Percentiles rank a stretch among this genome's conserved stretches.
Evolutionary conservation across 2,113 vertebrate genomes (phyloP).

Genomic region (Hippocampus zosterae): DNA sequence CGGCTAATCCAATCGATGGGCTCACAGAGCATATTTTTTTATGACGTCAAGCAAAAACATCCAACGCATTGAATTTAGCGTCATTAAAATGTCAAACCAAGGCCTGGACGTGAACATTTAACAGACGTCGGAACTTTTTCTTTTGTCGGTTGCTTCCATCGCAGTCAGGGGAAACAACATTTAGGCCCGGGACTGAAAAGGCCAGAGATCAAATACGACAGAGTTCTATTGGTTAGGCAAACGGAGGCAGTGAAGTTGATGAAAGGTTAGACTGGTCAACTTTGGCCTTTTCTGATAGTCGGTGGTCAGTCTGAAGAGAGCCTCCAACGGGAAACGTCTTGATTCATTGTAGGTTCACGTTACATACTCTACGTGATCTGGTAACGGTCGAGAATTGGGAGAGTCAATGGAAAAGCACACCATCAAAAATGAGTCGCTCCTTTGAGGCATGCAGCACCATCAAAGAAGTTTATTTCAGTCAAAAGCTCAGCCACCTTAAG

Average conservation of each 20-base stretch:
- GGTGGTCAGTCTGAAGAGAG: background rate
- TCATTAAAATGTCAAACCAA: background rate
- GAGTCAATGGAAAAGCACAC: background rate
- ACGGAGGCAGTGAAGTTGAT: background rate
- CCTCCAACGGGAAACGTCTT: background rate
- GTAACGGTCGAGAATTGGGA: background rate
- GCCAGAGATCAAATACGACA: background rate
- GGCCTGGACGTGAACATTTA: background rate
- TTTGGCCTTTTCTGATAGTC: background rate
- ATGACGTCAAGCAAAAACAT: slow-evolving; percentile 30
- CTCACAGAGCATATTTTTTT: slow-evolving; percentile 53
- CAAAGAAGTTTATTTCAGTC: slow-evolving; percentile 42
- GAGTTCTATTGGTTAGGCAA: slow-evolving; percentile 9
- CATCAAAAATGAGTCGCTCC: background rate
- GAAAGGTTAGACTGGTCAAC: background rate
- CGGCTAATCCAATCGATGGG: slow-evolving; percentile 68
- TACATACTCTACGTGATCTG: background rate
- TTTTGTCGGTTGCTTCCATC: background rate
- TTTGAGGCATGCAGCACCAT: slow-evolving; percentile 9
- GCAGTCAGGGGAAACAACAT: slow-evolving; percentile 1
- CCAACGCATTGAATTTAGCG: background rate
- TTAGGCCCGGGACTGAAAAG: background rate
- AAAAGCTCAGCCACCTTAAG: slow-evolving; percentile 68
- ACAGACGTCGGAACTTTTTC: background rate
- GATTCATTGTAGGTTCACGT: background rate